A percentile compares a stretch with the other conserved stretches of the same genome.
Evolutionary conservation across 2,113 vertebrate species (phyloP).

Genomic region (Xiphophorus couchianus): DNA sequence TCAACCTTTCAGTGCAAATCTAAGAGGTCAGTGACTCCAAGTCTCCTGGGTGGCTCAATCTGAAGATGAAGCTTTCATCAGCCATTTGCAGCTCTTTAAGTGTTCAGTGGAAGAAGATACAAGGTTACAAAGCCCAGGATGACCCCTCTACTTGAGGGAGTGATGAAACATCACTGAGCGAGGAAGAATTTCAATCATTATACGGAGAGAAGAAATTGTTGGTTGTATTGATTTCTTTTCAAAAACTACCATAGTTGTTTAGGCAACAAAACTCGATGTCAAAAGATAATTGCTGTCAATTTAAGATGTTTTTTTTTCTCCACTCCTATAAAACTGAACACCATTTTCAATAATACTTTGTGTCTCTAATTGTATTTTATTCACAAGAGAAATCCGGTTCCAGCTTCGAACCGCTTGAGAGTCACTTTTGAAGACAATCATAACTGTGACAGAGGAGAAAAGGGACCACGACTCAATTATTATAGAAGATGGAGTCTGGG

Average conservation of each 20-base stretch:
- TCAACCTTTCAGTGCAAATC: conserved; percentile 3
- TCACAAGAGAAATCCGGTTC: conserved; percentile 1
- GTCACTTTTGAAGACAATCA: neutral
- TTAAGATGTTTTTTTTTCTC: neutral
- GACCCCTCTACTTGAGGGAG: neutral
- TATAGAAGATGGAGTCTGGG: neutral
- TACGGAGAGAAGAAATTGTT: neutral
- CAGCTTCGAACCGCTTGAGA: conserved; percentile 13
- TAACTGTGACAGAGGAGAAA: neutral
- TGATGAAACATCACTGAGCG: conserved; percentile 4
- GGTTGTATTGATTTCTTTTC: neutral
- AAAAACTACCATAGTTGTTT: neutral
- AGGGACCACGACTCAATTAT: neutral
- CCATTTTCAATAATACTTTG: neutral
- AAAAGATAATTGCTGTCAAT: conserved; percentile 35
- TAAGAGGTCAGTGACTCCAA: neutral
- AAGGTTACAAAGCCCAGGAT: conserved; percentile 18
- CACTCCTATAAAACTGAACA: conserved; percentile 10
- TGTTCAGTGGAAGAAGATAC: conserved; percentile 19
- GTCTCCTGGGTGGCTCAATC: conserved; percentile 5
- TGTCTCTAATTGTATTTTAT: conserved; percentile 14
- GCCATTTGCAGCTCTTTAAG: conserved; percentile 29
- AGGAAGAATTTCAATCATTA: conserved; percentile 9
- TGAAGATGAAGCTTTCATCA: conserved; percentile 9
- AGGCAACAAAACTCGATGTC: neutral